Conservation (phyloP, 2,113 vertebrate genomes). For the Agelaius phoeniceus region DNA sequence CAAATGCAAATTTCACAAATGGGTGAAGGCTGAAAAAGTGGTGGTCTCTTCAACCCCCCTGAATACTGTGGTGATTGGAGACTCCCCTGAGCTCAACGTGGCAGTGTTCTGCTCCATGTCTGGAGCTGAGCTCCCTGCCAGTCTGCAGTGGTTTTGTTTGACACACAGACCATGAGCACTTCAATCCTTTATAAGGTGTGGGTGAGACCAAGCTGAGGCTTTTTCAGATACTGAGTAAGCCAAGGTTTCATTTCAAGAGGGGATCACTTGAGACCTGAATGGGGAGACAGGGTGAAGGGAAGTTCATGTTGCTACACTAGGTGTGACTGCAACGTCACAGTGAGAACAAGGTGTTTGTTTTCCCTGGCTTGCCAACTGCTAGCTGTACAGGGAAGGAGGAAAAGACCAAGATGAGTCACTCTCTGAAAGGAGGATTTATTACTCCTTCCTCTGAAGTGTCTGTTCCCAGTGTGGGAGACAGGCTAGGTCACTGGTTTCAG, state of each 20-base stretch:
- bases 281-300: background rate
- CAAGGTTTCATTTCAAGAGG: background rate
- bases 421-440: background rate
- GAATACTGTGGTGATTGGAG: background rate
- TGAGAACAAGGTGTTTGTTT: constrained; percentile 39
- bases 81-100: background rate
- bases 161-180: background rate
- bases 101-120: background rate
- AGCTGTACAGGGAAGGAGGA: background rate
- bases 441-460: background rate
- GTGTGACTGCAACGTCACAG: background rate
- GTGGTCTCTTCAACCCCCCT: background rate
- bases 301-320: background rate
- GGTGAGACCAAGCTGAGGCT: background rate
- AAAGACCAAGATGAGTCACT: background rate
- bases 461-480: background rate
- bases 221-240: background rate
- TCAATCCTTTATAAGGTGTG: background rate
- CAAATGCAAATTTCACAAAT: background rate
- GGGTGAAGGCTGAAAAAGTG: background rate
- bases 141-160: background rate
- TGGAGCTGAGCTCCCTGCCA: background rate
- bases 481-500: constrained; percentile 16
- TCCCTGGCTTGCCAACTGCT: background rate
- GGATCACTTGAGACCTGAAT: background rate